A percentile compares a stretch with the other conserved stretches of the same genome.
phyloP scores from a whole-genome alignment of 2,888 invertebrate species.

The Vanessa cardui region DNA sequence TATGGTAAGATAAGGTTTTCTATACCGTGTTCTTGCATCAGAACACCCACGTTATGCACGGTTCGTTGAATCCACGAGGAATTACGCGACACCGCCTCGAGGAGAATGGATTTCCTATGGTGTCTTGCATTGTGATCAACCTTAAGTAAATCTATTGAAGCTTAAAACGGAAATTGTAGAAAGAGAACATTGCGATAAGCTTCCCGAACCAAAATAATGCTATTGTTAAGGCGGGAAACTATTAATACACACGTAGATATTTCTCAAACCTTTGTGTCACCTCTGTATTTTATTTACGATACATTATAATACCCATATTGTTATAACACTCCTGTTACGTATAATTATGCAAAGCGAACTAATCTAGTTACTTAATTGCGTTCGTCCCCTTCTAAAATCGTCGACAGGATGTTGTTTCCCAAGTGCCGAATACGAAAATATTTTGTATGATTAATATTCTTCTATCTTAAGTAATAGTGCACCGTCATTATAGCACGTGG shows the following conservation, averaged over 20 bases:
- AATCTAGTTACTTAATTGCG: slow-evolving; percentile 1
- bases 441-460: slow-evolving; percentile 32
- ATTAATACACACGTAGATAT: background rate
- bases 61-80: slow-evolving; percentile 35
- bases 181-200: slow-evolving; percentile 19
- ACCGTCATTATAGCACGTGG: slow-evolving; percentile 38
- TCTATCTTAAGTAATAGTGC: slow-evolving; percentile 32
- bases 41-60: slow-evolving; percentile 37
- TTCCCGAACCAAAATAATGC: slow-evolving; percentile 12
- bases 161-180: slow-evolving; percentile 31
- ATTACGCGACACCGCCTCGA: slow-evolving; percentile 40
- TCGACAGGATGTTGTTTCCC: slow-evolving; percentile 32
- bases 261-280: background rate
- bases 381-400: slow-evolving; percentile 23
- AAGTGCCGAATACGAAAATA: slow-evolving; percentile 28
- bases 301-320: background rate
- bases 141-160: slow-evolving; percentile 33
- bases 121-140: slow-evolving; percentile 34
- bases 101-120: slow-evolving; percentile 40
- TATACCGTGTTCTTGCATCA: slow-evolving; percentile 35
- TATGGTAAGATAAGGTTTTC: slow-evolving; percentile 30
- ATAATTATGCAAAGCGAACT: slow-evolving; percentile 3
- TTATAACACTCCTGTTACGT: background rate
- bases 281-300: background rate
- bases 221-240: background rate